These are phyloP conservation scores for Natrix natrix DNA, from an alignment of 2,797 vertebrate species.

Conservation along the genomic window DNA sequence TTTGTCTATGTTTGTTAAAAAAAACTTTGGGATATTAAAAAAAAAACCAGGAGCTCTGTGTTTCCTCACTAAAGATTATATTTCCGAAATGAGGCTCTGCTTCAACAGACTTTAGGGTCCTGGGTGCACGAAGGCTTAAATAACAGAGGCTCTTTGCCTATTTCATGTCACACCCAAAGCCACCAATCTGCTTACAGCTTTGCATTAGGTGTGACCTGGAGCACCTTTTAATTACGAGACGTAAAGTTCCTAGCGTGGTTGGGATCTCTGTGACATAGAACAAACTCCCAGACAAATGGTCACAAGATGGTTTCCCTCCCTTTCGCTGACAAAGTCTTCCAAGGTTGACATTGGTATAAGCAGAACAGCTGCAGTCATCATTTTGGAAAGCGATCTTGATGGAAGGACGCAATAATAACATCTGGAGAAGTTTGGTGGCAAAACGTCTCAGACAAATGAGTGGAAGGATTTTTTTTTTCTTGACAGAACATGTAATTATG, in stretches of 20 bases:
- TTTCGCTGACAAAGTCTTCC: not conserved
- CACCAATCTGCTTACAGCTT: not conserved
- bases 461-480: not conserved
- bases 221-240: not conserved
- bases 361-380: not conserved
- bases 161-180: not conserved
- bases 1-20: no score
- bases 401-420: not conserved
- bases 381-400: not conserved
- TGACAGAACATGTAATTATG: not conserved
- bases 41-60: not conserved
- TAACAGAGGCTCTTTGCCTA: not conserved
- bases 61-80: not conserved
- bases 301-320: not conserved
- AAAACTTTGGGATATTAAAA: no score
- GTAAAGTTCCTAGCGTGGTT: not conserved
- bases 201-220: not conserved
- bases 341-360: not conserved
- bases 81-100: not conserved
- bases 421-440: not conserved
- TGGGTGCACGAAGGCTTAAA: not conserved
- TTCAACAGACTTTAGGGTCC: not conserved
- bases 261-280: not conserved
- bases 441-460: not conserved
- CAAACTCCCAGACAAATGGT: not conserved